Base-by-base conservation (phyloP, 1,140 invertebrate genomes). In the Latrodectus geometricus region DNA sequence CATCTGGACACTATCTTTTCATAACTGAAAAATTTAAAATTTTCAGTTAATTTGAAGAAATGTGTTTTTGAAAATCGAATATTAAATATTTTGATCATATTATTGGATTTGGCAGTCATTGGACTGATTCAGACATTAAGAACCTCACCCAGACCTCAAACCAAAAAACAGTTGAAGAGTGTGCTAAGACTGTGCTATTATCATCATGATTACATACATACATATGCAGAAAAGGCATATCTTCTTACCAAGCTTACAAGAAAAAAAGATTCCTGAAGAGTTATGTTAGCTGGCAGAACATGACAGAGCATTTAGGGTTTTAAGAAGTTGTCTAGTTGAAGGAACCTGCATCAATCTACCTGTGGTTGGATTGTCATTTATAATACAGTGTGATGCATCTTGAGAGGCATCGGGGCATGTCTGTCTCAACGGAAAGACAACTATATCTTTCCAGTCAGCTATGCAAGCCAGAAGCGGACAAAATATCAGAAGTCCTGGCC, bases 101-200 rank as follows among this genome's bases (percentile, higher is more conserved):
- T 7, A 65, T 65, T 14, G 61, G 7, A 15, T 65, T 7, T 3
- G 61, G 61, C 12, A 15, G 2, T n/a, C 61, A 65, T n/a, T 2
- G 61, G 1, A 14, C 61, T 65, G 7, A 65, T n/a, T 7, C 61
- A 2, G 61, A 65, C 12, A 65, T 35, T 35, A 7, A 65, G 61
- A n/a, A n/a, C 2, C 1, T 65, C 7, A 4, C 2, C 12, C 3
- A n/a, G 12, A 2, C 61, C 61, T 15, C 12, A 14, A 65, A 65
- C 7, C 12, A 65, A 65, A 7, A 4, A 14, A 56, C 8, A 91
- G 91, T n/a, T 93, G 0, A 84, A 90, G 56, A 85, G 90, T 70
- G 92, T 93, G 82, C 88, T 92, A 14, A 92, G 92, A 0, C 90
- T 92, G 80, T 89, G 90, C 4, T 89, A 89, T 52, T 93, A 91